Base-by-base conservation (phyloP, 2,113 vertebrate species). In the Copsychus sechellarum region DNA sequence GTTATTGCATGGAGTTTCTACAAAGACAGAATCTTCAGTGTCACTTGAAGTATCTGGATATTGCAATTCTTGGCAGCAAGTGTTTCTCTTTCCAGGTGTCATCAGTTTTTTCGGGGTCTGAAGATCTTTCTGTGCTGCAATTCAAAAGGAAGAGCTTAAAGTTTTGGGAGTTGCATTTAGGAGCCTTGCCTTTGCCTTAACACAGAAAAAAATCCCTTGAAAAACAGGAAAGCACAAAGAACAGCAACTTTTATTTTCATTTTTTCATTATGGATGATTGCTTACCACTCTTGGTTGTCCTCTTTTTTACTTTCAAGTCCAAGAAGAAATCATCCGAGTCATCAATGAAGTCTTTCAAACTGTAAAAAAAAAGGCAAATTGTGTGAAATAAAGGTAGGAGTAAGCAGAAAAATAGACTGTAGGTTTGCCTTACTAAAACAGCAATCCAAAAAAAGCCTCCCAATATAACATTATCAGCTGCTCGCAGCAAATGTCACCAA, bases 11-110 rank as follows among this genome's bases (percentile, higher is more conserved):
- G 97, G 96, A 81, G 97, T 98, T 76, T 95, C 98, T 36, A 95
- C 71, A 47, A 98, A 95, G 76, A 98, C 85, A 38, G 96, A 95
- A 34, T 98, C 98, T 9, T 98, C 98, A 31, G 78, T 88, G 70
- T 99, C 98, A 70, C 97, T 98, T 16, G 98, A 72, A 95, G 98
- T 97, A 17, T 98, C 98, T 0, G 97, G 90, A 23, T 97, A 97
- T 60, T 95, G 93, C 29, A 92, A 86, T n/a, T 95, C 64, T 82
- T 78, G 95, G 86, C 14, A 93, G 89, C 6, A 96, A 96, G 65
- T 29, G 82, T 29, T 95, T 96, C 67, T 43, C 48, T 50, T 90
- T 76, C 76, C 64, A 83, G 95, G 50, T 62, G 54, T 71, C 25
- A 36, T 20, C 23, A 57, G 14, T 13, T 79, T 91, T 47, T 57